Base-by-base conservation (phyloP, 2,888 invertebrate species). In the Lasioglossum zephyrum region DNA sequence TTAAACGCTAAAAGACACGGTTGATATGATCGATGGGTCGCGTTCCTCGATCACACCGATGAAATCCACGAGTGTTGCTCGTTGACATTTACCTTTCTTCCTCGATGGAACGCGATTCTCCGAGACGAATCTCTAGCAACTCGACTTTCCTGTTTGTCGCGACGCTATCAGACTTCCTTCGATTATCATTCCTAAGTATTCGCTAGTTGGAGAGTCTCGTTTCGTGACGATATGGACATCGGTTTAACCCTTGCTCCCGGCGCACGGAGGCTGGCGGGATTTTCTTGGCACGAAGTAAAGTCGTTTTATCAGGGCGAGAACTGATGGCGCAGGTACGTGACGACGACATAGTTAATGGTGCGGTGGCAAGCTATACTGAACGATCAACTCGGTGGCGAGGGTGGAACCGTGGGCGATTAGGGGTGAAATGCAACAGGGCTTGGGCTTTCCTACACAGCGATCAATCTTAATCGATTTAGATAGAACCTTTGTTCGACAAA, bases 391-490 rank as follows among this genome's bases (percentile, higher is more conserved):
- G 60, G n/a, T 63, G 63, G 49, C 13, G 44, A 39, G 53, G 57
- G 69, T 44, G 36, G 26, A 69, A 31, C 73, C 36, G 26, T 49
- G 66, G 36, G 41, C 26, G 69, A 13, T 66, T 49, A 72, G 39
- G 75, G 26, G 4, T 39, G 57, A 49, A 4, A 31, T 44, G 84
- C 41, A 22, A 47, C 57, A 36, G 26, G 44, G 47, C 18, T 69
- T 81, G 26, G 44, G 47, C 18, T 69, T 81, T 53, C 86, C 86
- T 85, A 86, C 86, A 85, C 85, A 86, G 85, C 70, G 53, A 79
- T 47, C 16, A 39, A 53, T 49, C 39, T 47, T 6, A 22, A 53
- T 78, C 9, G 16, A 44, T 44, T 41, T 1, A 26, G 8, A 57
- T 57, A 4, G 26, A 22, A 44, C 9, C 41, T 31, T 31, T 36